Evolutionary conservation across 92 coral and sea anemone genomes (phyloP).

Genomic region (Desmophyllum pertusum): DNA sequence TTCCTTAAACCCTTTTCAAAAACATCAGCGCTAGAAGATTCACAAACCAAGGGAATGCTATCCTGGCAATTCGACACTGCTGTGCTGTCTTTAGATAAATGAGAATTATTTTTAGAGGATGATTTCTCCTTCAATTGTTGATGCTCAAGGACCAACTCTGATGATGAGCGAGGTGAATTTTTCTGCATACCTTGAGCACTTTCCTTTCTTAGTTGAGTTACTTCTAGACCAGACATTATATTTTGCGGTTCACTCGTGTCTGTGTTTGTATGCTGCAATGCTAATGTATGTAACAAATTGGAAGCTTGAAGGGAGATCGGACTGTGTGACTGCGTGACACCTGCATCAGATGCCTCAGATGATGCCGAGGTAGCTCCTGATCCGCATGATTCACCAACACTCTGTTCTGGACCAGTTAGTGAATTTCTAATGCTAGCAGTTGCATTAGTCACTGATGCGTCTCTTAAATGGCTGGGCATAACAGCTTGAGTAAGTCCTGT

Average conservation of each 20-base stretch:
- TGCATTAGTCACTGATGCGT: not conserved
- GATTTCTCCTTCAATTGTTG: slow-evolving; percentile 16
- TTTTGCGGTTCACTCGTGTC: not conserved
- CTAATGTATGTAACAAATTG: slow-evolving; percentile 26
- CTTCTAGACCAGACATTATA: not conserved
- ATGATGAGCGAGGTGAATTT: not conserved
- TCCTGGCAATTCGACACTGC: not conserved
- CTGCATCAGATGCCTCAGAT: not conserved
- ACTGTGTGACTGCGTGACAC: not conserved
- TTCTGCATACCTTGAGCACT: not conserved
- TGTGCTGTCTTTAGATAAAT: not conserved
- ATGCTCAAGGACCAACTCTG: not conserved
- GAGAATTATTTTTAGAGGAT: not conserved
- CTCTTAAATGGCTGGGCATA: not conserved
- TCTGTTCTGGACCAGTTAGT: not conserved
- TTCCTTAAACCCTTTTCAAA: not conserved
- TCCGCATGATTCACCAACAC: not conserved
- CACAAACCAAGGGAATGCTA: not conserved
- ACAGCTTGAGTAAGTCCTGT: not conserved
- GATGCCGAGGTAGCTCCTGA: not conserved
- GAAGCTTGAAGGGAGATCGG: slow-evolving; percentile 9
- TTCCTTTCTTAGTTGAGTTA: not conserved
- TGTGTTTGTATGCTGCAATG: not conserved
- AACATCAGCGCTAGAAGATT: not conserved
- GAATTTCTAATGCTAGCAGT: not conserved